A percentile compares a stretch with the other conserved stretches of the same genome.
phyloP scores from a whole-genome alignment of 1,140 invertebrate species.

The Procambarus virginalis region DNA sequence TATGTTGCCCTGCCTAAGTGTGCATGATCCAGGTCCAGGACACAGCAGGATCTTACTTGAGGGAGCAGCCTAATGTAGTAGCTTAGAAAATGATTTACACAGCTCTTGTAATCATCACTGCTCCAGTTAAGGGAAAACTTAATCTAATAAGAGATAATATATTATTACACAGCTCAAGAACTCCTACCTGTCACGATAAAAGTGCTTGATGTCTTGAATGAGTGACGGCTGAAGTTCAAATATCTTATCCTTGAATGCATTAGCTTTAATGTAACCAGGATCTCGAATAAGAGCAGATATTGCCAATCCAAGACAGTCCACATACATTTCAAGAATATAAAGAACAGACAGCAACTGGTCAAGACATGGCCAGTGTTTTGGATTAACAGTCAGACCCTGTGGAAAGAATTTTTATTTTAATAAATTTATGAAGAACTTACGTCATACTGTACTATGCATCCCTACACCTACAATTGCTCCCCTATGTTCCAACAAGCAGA shows the following conservation, averaged over 20 bases:
- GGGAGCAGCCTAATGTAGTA: too few species aligned
- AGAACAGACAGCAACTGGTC: constrained; percentile 87
- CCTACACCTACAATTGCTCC: too few species aligned
- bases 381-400: constrained; percentile 84
- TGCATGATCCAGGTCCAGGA: too few species aligned
- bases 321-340: constrained; percentile 85
- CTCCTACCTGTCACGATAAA: constrained; percentile 79
- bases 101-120: too few species aligned
- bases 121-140: too few species aligned
- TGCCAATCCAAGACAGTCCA: constrained; percentile 86
- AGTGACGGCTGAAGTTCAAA: constrained; percentile 83
- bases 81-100: too few species aligned
- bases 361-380: constrained; percentile 90
- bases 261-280: constrained; percentile 84
- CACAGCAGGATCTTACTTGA: too few species aligned
- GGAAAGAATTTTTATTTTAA: constrained; percentile 59
- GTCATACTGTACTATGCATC: background rate
- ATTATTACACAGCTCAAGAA: background rate
- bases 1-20: too few species aligned
- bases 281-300: constrained; percentile 83
- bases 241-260: constrained; percentile 85
- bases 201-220: constrained; percentile 80
- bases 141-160: background rate
- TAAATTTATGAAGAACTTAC: background rate
- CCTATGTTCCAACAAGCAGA: too few species aligned